Conservation (phyloP, 2,797 vertebrate genomes). For the Microchirus variegatus region DNA sequence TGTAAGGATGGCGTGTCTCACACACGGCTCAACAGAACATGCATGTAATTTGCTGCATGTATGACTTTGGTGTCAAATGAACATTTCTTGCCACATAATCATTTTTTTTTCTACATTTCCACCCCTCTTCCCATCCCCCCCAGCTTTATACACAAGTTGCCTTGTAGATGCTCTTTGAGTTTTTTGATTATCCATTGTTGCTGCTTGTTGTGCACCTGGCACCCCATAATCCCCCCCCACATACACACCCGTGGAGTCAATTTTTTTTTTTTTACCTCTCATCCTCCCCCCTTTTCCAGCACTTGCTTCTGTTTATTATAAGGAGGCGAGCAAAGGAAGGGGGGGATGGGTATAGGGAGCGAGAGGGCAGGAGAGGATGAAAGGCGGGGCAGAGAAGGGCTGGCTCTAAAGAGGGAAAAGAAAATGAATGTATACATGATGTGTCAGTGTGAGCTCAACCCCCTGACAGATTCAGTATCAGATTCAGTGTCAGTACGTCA, state of each 20-base stretch:
- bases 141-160: conserved; percentile 3
- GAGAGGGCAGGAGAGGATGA: conserved; percentile 54
- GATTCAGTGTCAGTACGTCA: conserved; percentile 14
- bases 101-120: conserved; percentile 1
- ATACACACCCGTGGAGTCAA: background rate
- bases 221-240: conserved; percentile 9
- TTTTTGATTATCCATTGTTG: conserved; percentile 40
- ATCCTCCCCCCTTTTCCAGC: conserved; percentile 8
- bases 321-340: conserved; percentile 18
- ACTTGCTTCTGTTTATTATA: conserved; percentile 31
- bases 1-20: conserved; percentile 36
- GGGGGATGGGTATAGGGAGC: conserved; percentile 40
- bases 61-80: conserved; percentile 55
- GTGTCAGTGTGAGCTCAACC: conserved; percentile 53
- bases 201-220: conserved; percentile 52
- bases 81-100: conserved; percentile 31
- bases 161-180: conserved; percentile 24
- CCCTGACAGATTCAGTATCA: conserved; percentile 48
- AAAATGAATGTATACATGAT: conserved; percentile 42
- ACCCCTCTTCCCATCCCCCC: background rate
- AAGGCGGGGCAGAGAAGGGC: conserved; percentile 18
- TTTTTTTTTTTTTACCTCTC: conserved; percentile 21
- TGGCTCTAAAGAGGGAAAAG: conserved; percentile 41
- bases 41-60: conserved; percentile 67
- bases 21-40: conserved; percentile 64